Evolutionary conservation across 2,797 vertebrate genomes (phyloP).

Genomic region (Naso thynnoides): DNA sequence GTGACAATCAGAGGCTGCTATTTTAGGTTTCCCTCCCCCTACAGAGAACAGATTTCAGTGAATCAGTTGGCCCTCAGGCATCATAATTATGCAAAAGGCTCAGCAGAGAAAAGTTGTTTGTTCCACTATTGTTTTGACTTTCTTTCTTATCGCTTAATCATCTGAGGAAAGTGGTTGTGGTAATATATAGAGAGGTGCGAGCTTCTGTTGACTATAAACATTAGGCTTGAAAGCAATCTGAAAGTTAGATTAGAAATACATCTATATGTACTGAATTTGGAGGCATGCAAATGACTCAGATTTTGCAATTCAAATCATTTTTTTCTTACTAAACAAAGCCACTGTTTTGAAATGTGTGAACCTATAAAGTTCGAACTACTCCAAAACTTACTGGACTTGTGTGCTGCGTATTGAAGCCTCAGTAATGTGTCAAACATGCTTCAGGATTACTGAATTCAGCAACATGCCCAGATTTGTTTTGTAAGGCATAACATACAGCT

Average conservation of each 20-base stretch:
- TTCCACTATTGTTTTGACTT: constrained; percentile 82
- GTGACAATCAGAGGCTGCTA: constrained; percentile 87
- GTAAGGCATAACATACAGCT: constrained; percentile 55
- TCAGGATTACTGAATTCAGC: constrained; percentile 34
- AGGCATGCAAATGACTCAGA: constrained; percentile 62
- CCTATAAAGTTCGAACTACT: constrained; percentile 17
- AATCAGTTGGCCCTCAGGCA: constrained; percentile 85
- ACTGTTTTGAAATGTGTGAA: constrained; percentile 39
- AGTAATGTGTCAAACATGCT: constrained; percentile 15
- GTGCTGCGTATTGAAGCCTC: constrained; percentile 3
- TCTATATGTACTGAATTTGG: constrained; percentile 58
- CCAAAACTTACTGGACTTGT: constrained; percentile 7
- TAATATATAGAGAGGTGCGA: constrained; percentile 68
- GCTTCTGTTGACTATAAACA: constrained; percentile 68
- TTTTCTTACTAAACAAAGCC: constrained; percentile 35
- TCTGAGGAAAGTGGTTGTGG: constrained; percentile 70
- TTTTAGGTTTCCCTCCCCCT: constrained; percentile 83
- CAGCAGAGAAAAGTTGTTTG: constrained; percentile 82
- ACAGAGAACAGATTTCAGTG: constrained; percentile 85
- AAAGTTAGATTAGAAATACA: constrained; percentile 68
- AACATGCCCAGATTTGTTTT: constrained; percentile 41
- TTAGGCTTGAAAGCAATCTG: constrained; percentile 67
- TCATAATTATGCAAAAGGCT: constrained; percentile 86
- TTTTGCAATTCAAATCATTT: constrained; percentile 59
- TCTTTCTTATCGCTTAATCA: constrained; percentile 79